Evolutionary conservation across 1,140 invertebrate species (phyloP), one percentile per base, ranked within the genome.

Genomic region (Latrodectus geometricus): DNA sequence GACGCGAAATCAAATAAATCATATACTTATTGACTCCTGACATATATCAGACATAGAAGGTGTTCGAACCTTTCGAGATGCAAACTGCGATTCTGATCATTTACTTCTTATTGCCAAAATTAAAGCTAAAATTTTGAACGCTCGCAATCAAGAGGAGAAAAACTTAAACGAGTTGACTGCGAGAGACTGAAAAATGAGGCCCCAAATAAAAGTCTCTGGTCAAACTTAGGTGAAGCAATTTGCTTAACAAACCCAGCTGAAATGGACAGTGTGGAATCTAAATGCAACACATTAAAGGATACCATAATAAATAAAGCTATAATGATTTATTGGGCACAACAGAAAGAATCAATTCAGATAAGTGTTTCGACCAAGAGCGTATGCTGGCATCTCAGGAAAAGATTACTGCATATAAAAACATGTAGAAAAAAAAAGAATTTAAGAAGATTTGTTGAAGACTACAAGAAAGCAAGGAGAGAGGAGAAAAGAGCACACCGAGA

Each of bases 61-160:
- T 17, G 20, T 65, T 61, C 21, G 20, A 65, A 23, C 20, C 21
- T 65, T 21, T n/a, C 56, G 0, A 48, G 54, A 8, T 65, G 21
- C 56, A 48, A 49, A 69, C 68, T 69, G 20, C n/a, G 8, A 56
- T 21, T 69, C 66, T n/a, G 66, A 69, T 69, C 66, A 21, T 52
- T 77, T 54, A 50, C 35, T 77, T 12, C 52, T 77, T 77, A 66
- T 65, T 52, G 65, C 12, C 50, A 21, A 68, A 11, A 65, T 79
- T 14, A 69, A 69, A 69, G 14, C 17, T 69, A 69, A 79, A 52
- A 79, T 52, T 69, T 79, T n/a, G 69, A 79, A 69, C 9, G 8
- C 8, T 52, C 65, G n/a, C 20, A 52, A 68, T 23, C 50, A 15
- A 79, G 11, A 20, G 20, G 15, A 15, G 23, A 69, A 14, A 0